Evolutionary conservation across 2,888 invertebrate genomes (phyloP).

Genomic region (Brachypterus glaber): DNA sequence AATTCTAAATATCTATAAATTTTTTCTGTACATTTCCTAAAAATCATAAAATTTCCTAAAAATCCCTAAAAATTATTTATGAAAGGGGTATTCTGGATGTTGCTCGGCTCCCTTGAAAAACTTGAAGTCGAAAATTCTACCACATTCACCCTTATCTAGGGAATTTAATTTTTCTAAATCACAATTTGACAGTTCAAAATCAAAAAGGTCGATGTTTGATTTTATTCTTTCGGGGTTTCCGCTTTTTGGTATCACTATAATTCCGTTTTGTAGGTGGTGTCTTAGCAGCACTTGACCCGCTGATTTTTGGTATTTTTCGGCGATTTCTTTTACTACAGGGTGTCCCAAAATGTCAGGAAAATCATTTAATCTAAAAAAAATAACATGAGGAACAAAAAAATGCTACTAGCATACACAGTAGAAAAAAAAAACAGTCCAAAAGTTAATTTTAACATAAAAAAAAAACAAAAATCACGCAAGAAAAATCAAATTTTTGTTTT

Average conservation of each 20-base stretch:
- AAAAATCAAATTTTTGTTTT: too few species aligned
- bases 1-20: too few species aligned
- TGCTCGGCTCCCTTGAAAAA: slow-evolving; percentile 58
- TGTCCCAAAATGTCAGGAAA: slow-evolving; percentile 56
- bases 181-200: slow-evolving; percentile 49
- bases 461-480: too few species aligned
- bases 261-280: slow-evolving; percentile 56
- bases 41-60: too few species aligned
- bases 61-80: too few species aligned
- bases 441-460: too few species aligned
- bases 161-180: slow-evolving; percentile 47
- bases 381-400: too few species aligned
- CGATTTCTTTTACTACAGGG: slow-evolving; percentile 48
- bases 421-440: too few species aligned
- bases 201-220: slow-evolving; percentile 59
- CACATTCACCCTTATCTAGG: slow-evolving; percentile 53
- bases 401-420: too few species aligned
- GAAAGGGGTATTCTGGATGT: slow-evolving; percentile 66
- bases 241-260: slow-evolving; percentile 73
- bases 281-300: slow-evolving; percentile 64
- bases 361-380: slow-evolving; percentile 42
- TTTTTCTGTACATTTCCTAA: too few species aligned
- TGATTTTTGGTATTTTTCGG: slow-evolving; percentile 49
- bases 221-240: slow-evolving; percentile 56
- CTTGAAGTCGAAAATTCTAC: slow-evolving; percentile 59